Percentiles rank a stretch among this genome's conserved stretches.
Conservation (phyloP, 2,888 invertebrate genomes). For the Polydrusus tereticollis region DNA sequence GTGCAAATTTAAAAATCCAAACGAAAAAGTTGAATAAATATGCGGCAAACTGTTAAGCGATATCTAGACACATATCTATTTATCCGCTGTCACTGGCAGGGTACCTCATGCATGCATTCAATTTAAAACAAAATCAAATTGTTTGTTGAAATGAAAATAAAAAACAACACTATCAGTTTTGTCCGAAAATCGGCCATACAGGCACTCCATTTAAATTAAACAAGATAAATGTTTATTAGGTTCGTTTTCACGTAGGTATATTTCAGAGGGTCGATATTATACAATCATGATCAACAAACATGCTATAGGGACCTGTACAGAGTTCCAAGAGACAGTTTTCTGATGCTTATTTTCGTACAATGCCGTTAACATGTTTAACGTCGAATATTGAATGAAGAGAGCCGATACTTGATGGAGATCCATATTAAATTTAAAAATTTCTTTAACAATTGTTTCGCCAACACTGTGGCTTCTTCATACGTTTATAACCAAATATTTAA, state of each 20-base stretch:
- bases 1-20: neutral
- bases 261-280: neutral
- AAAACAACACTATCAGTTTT: neutral
- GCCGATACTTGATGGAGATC: too few relatives aligned
- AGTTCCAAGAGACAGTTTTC: too few relatives aligned
- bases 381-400: too few relatives aligned
- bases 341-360: too few relatives aligned
- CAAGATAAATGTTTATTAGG: conserved; percentile 10
- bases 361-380: too few relatives aligned
- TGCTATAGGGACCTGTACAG: too few relatives aligned
- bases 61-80: neutral
- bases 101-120: conserved; percentile 13
- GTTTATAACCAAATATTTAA: too few relatives aligned
- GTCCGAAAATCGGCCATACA: neutral
- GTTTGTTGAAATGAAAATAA: neutral
- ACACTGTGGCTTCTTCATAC: too few relatives aligned
- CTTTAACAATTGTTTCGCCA: too few relatives aligned
- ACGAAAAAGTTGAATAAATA: neutral
- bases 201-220: conserved; percentile 2
- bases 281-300: too few relatives aligned
- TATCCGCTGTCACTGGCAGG: neutral
- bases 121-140: conserved; percentile 24
- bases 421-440: too few relatives aligned
- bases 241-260: conserved; percentile 1
- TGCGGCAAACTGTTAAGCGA: neutral